Evolutionary conservation across 2,888 invertebrate species (phyloP).

Genomic region (Acrobasis repandana): DNA sequence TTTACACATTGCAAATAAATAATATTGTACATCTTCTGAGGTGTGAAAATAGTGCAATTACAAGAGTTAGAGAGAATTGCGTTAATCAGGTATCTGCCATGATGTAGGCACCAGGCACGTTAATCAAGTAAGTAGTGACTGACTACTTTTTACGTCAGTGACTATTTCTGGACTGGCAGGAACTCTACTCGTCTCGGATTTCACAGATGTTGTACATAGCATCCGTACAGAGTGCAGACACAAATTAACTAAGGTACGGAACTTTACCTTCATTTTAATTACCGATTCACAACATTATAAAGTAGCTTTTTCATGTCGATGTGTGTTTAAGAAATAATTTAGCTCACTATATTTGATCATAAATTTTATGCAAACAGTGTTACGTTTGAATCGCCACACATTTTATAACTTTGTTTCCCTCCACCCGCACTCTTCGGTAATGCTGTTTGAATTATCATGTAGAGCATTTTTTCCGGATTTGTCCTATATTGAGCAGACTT

Average conservation of each 20-base stretch:
- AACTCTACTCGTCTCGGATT: neutral
- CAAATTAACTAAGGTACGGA: neutral
- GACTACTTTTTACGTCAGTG: neutral
- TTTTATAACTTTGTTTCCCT: no score
- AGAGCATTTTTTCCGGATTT: no score
- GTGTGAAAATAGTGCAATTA: constrained; percentile 1
- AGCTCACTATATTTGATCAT: no score
- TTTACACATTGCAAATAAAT: neutral
- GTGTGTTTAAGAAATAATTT: no score
- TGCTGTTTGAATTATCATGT: no score
- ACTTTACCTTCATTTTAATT: neutral
- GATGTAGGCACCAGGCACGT: neutral
- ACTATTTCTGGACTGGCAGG: constrained; percentile 3
- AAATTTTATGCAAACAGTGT: no score
- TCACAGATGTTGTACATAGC: neutral
- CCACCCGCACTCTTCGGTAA: no score
- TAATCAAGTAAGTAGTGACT: neutral
- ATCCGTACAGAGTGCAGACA: neutral
- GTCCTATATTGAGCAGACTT: no score
- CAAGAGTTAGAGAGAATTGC: neutral
- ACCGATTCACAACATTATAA: no score
- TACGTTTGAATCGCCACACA: no score
- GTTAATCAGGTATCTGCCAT: neutral
- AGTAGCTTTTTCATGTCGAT: no score
- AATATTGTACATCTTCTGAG: neutral